Evolutionary conservation across 2,113 vertebrate species (phyloP), one percentile per base, ranked within the genome.

Genomic region (Alosa alosa): DNA sequence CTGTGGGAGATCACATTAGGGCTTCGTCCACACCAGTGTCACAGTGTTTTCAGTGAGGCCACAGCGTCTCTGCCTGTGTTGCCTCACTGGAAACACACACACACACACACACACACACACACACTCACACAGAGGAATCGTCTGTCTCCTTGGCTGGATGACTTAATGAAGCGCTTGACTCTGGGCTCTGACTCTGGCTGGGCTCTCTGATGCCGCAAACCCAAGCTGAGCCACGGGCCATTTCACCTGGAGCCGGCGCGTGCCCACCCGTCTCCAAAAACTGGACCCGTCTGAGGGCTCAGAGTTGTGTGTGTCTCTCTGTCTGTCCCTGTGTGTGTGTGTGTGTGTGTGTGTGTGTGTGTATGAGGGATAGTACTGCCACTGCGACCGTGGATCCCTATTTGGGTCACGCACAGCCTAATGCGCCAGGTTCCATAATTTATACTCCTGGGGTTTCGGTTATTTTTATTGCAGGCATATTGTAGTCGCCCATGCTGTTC

Each of bases 401-500:
- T 90, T 60, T 89, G 83, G 87, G 88, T 89, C 88, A 85, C 87
- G 82, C 85, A 22, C 88, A 86, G 8, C 22, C 83, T 82, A 82
- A 45, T n/a, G 45, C 0, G 46, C 39, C 75, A 49, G 45, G 87
- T 78, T 39, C 72, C 60, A 45, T 88, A 17, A 78, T 87, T 81
- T 85, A 84, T 82, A 81, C 82, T 92, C 81, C 88, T 89, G 88
- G 31, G 52, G 7, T 39, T 86, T 84, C 81, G 46, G 41, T 44
- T 83, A 50, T 86, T 87, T 87, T 88, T 85, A 84, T 83, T 81
- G 68, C 31, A 6, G 36, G 15, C 36, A 22, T 83, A n/a, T 49
- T 83, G 46, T 47, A 83, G 68, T 46, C 22, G 52, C 50, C 82
- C 36, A 20, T 31, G 18, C 81, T 87, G 25, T 84, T 64, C 84